These are phyloP conservation scores for Synergus japonicus DNA, from an alignment of 2,888 invertebrate species.

Conservation along the genomic window DNA sequence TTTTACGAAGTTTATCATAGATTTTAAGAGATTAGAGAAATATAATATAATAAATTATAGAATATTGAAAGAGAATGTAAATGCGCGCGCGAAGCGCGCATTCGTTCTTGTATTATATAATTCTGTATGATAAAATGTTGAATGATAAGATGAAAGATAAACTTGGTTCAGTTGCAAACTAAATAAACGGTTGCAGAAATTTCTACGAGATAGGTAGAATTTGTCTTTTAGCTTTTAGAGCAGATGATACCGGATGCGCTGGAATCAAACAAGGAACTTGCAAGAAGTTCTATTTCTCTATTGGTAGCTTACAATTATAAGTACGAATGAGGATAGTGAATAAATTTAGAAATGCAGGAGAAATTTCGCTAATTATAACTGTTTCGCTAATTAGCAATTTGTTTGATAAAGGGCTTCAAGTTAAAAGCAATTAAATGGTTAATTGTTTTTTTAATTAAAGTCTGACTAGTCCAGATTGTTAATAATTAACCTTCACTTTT, in stretches of 20 bases:
- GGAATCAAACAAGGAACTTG: conserved; percentile 23
- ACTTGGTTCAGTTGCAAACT: conserved; percentile 20
- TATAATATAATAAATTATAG: too few species aligned
- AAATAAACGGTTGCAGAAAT: conserved; percentile 29
- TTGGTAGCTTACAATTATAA: not conserved
- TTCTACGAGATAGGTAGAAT: conserved; percentile 31
- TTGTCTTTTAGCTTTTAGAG: conserved; percentile 11
- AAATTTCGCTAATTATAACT: not conserved
- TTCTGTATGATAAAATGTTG: not conserved
- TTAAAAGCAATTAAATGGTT: not conserved
- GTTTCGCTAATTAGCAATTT: not conserved
- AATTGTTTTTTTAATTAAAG: not conserved
- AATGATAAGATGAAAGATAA: not conserved
- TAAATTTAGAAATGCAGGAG: not conserved
- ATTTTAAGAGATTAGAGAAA: too few species aligned
- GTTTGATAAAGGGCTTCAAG: not conserved
- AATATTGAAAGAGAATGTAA: too few species aligned
- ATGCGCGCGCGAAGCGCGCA: too few species aligned
- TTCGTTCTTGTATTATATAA: not conserved
- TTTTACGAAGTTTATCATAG: too few species aligned
- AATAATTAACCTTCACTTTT: not conserved
- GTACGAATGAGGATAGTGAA: not conserved
- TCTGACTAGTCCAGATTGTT: not conserved
- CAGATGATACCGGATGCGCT: conserved; percentile 12
- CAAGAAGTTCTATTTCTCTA: not conserved